Base-by-base conservation (phyloP, 2,797 vertebrate species). In the Heterohyrax brucei region DNA sequence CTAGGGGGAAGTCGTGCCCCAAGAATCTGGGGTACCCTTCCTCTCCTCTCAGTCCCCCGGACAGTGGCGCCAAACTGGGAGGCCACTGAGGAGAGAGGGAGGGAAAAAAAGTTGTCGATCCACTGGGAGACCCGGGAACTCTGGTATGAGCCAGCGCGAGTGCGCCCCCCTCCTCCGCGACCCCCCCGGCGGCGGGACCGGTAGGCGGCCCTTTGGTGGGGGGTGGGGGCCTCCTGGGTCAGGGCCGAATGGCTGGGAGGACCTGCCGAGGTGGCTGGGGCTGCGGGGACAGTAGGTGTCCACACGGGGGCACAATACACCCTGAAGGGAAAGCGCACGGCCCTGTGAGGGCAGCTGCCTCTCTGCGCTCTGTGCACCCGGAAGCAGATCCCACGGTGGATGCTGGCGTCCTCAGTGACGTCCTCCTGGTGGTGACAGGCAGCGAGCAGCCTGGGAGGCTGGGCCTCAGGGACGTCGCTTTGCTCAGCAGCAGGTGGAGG, bases 101-200 rank as follows among this genome's bases (percentile, higher is more conserved):
- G 33, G 61, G 89, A 7, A 66, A 89, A 92, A 30, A 96, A 84
- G 2, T 50, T 61, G 30, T 39, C 61, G 62, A 96, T 91, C 77
- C 89, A 91, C 50, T 82, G 84, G 59, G 62, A 6, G 53, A 96
- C 30, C 0, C 0, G 6, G 39, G 33, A 79, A 22, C 61, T 26
- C 48, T 14, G 28, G 70, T 59, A 16, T 28, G 26, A 66, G 64
- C 0, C 19, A n/a, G 77, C 1, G 0, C 26, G 12, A 50, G 92
- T 16, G 26, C 24, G 26, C 18, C 4, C 24, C 46, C 75, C 8
- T 66, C 62, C 85, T 48, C 22, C 3, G 72, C 0, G 1, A 18
- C 19, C 0, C 39, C 39, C 39, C 39, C 39, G 39, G 39, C 39
- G 10, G 62, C 0, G 19, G 61, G 33, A 16, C 5, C 2, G 48